phyloP scores from a whole-genome alignment of 2,797 vertebrate species.

The Gallirallus australis region DNA sequence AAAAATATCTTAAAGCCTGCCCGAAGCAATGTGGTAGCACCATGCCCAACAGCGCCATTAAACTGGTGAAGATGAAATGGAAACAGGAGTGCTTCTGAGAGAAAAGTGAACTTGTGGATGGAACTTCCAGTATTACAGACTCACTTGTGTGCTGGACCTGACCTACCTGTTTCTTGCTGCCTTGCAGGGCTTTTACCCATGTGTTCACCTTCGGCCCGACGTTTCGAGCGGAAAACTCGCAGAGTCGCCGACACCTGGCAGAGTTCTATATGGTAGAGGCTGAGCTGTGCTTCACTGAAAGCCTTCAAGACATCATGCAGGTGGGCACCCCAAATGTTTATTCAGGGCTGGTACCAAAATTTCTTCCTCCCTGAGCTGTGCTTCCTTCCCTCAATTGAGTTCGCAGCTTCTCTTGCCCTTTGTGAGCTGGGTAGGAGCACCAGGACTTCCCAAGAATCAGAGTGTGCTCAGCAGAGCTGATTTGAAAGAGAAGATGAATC shows the following conservation, averaged over 20 bases:
- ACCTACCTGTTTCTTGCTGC: constrained; percentile 9
- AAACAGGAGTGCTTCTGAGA: neutral
- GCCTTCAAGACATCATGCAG: constrained; percentile 90
- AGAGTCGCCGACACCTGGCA: constrained; percentile 92
- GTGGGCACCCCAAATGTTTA: constrained; percentile 67
- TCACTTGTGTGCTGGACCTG: neutral
- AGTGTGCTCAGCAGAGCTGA: neutral
- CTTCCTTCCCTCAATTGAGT: neutral
- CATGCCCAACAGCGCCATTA: neutral
- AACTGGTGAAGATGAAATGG: neutral
- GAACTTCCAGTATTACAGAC: neutral
- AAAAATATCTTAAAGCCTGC: neutral
- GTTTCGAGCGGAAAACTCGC: constrained; percentile 95
- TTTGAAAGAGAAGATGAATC: neutral
- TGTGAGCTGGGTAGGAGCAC: neutral
- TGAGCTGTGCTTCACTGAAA: constrained; percentile 90
- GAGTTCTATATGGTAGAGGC: constrained; percentile 99
- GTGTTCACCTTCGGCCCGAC: constrained; percentile 95
- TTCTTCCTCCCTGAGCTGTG: neutral
- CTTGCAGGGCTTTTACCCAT: constrained; percentile 87
- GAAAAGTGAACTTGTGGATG: neutral
- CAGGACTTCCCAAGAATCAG: neutral
- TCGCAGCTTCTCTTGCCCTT: neutral
- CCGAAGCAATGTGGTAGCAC: neutral
- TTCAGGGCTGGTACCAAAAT: neutral